Evolutionary conservation across 2,888 invertebrate genomes (phyloP), one percentile per base, ranked within the genome.

Genomic region (Chymomyza procnemis): DNA sequence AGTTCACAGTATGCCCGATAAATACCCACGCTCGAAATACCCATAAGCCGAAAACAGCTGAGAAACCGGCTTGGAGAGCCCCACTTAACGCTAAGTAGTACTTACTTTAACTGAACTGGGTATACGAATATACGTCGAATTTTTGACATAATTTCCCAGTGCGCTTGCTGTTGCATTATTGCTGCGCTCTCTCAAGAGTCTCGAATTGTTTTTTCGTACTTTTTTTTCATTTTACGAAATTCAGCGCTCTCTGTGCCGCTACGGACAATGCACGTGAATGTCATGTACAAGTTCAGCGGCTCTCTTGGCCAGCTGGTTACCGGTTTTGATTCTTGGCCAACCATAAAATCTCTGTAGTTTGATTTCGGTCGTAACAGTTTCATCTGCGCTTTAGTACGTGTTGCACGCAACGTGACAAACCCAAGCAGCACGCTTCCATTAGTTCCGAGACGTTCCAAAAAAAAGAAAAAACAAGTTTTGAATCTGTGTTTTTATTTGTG

Each of bases 291-390:
- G 85, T 73, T 81, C 79, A 79, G 59, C 65, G n/a, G 61, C 12
- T 57, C 62, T 22, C 41, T 61, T 41, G 16, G 66, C 58, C 34
- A 48, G 64, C 59, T 18, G 50, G 60, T 70, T 72, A 71, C 83
- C 73, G 79, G 86, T 85, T 73, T 69, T 62, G 64, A 82, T 87
- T 87, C 83, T 83, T 85, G 78, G 79, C 78, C 57, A 72, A 73
- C 61, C 78, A 86, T 86, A 86, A 79, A 86, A 84, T 79, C 76
- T 75, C 69, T 58, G 74, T 56, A 71, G 30, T 74, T 72, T 71
- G 76, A 79, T 78, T 76, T 81, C 72, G 75, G 73, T 73, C 73
- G 66, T 75, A 82, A 87, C 86, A 86, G 86, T 86, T 80, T 85
- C 74, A 74, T 76, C 76, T 74, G 75, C 71, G 76, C 87, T 78